Evolutionary conservation across 2,797 vertebrate genomes (phyloP), one percentile per base, ranked within the genome.

Genomic region (Menidia menidia): DNA sequence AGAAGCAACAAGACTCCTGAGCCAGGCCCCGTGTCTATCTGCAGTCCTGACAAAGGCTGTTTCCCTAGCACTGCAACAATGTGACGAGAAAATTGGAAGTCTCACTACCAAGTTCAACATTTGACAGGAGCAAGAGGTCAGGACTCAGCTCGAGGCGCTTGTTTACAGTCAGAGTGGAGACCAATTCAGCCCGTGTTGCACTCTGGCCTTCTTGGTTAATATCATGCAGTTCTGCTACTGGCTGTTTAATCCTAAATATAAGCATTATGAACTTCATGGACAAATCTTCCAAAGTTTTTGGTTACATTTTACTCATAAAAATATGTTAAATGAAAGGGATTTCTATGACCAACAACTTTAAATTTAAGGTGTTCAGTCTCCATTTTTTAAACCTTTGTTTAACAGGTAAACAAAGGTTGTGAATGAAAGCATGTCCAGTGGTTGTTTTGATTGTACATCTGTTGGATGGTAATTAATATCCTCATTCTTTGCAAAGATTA

Each of bases 41-140:
- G 61, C 55, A 73, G 61, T 77, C 77, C 68, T 80, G 82, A 83
- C 62, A 68, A 78, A 80, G 60, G 64, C 58, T 57, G 44, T 33
- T 63, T 31, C 44, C 44, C 59, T 44, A 19, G 25, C 44, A 58
- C 64, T 75, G 78, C 60, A 78, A 64, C 75, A 84, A 74, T 64
- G 59, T 79, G 77, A 85, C 69, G 58, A 81, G 77, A 71, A 79
- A 85, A 89, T 72, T 76, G 81, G 78, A 90, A 87, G 83, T 82
- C 81, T 79, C 68, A 60, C 79, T 58, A 70, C 68, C 60, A 74
- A 85, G 81, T 85, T 85, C 80, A 80, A 73, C 79, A 72, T 89
- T 85, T 87, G 82, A 88, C 78, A 82, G 72, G 51, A 39, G 30
- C 68, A 70, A 66, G 77, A 75, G 81, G 87, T 89, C 69, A 83